phyloP scores from a whole-genome alignment of 2,797 vertebrate genomes.

The Okamejei kenojei region DNA sequence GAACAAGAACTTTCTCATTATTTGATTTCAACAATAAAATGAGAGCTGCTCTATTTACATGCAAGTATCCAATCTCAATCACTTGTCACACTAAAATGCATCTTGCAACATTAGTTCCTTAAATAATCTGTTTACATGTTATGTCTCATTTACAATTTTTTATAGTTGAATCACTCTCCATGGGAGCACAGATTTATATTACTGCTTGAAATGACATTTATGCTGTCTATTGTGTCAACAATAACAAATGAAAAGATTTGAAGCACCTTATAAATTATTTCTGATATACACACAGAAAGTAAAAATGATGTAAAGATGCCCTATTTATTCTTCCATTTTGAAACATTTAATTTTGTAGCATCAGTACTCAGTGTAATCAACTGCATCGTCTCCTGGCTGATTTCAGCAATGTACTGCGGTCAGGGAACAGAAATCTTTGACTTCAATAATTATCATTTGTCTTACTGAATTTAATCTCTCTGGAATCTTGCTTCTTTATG shows the following conservation, averaged over 20 bases:
- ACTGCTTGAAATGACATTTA: background rate
- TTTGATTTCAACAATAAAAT: background rate
- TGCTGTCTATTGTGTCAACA: background rate
- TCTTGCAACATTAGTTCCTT: background rate
- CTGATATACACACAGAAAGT: background rate
- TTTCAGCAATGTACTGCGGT: background rate
- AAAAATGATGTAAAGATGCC: background rate
- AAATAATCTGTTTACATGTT: background rate
- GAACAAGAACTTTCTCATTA: background rate
- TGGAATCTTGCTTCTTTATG: background rate
- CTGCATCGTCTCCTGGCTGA: background rate
- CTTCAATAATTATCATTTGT: background rate
- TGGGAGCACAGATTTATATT: background rate
- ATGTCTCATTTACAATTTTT: background rate
- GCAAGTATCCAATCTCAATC: background rate
- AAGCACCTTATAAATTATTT: background rate
- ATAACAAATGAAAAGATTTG: background rate
- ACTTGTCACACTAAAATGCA: background rate
- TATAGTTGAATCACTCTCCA: background rate
- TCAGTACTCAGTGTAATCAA: background rate
- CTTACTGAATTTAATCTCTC: background rate
- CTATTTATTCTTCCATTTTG: background rate
- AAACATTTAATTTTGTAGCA: background rate
- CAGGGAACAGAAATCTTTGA: background rate
- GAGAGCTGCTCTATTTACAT: background rate